phyloP scores from a whole-genome alignment of 1,140 invertebrate genomes.

The Neodiprion virginianus region DNA sequence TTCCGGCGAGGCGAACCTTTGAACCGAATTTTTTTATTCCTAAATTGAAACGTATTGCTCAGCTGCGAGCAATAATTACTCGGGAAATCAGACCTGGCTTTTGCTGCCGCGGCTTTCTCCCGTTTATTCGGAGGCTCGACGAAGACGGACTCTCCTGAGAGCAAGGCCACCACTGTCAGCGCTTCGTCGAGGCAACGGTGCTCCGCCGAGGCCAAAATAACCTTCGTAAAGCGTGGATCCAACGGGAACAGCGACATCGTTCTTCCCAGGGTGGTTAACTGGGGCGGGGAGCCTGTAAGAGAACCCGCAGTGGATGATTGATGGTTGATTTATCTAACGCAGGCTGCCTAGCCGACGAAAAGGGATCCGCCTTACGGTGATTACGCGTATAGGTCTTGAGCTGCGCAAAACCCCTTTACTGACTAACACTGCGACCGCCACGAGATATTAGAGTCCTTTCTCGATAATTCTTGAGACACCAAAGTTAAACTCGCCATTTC shows the following conservation, averaged over 20 bases:
- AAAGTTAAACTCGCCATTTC: no score
- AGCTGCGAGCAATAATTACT: conserved; percentile 35
- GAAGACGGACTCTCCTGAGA: conserved; percentile 74
- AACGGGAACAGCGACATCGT: conserved; percentile 92
- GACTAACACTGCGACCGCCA: no score
- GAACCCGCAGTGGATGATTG: no score
- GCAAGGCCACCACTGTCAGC: conserved; percentile 71
- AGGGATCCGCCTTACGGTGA: no score
- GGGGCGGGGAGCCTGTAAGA: conserved; percentile 56
- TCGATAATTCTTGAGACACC: no score
- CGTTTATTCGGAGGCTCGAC: conserved; percentile 59
- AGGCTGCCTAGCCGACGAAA: no score
- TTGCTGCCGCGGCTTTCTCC: conserved; percentile 48
- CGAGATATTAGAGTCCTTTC: no score
- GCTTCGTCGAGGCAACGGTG: conserved; percentile 88
- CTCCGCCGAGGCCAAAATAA: conserved; percentile 78
- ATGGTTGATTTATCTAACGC: no score
- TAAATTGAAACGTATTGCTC: conserved; percentile 22
- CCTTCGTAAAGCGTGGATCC: conserved; percentile 89
- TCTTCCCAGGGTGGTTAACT: conserved; percentile 81
- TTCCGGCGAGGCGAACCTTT: conserved; percentile 85
- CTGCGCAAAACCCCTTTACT: no score
- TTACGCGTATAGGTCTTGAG: no score
- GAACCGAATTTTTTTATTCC: conserved; percentile 43
- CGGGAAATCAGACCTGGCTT: conserved; percentile 40